Conservation (phyloP, 2,113 vertebrate species). For the Dolichotis patagonum region DNA sequence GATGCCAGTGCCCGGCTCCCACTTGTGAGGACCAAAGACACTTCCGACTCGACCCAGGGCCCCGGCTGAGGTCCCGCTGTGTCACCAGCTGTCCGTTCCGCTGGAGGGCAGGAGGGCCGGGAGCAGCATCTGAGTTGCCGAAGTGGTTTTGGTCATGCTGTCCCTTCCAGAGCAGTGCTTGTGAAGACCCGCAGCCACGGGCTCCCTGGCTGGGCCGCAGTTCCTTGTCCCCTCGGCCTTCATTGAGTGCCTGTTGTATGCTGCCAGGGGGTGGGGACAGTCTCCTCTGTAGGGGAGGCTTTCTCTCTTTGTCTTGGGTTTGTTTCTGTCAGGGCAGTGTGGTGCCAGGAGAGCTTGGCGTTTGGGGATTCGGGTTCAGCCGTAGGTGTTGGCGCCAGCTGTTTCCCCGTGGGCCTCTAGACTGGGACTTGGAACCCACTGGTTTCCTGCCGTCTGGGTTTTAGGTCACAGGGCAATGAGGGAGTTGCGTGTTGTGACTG, state of each 20-base stretch:
- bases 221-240: not conserved
- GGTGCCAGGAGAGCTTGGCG: not conserved
- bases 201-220: not conserved
- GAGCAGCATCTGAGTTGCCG: not conserved
- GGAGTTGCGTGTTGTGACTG: slow-evolving; percentile 67
- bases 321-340: not conserved
- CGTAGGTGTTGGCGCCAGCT: rapidly evolving
- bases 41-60: rapidly evolving
- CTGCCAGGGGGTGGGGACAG: rapidly evolving
- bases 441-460: slow-evolving; percentile 35
- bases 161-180: not conserved
- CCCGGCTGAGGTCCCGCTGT: too few relatives aligned
- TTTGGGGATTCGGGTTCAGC: not conserved
- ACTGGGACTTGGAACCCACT: not conserved
- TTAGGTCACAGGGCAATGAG: slow-evolving; percentile 62
- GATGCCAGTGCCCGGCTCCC: too few relatives aligned
- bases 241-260: rapidly evolving
- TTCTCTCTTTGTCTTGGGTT: not conserved
- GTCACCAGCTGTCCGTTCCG: not conserved
- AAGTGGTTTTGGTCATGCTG: not conserved
- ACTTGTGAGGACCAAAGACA: not conserved
- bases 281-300: not conserved
- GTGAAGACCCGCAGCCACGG: rapidly evolving
- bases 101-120: rapidly evolving
- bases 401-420: rapidly evolving